Evolutionary conservation across 2,113 vertebrate species (phyloP), one percentile per base, ranked within the genome.

Genomic region (Carassius gibelio): DNA sequence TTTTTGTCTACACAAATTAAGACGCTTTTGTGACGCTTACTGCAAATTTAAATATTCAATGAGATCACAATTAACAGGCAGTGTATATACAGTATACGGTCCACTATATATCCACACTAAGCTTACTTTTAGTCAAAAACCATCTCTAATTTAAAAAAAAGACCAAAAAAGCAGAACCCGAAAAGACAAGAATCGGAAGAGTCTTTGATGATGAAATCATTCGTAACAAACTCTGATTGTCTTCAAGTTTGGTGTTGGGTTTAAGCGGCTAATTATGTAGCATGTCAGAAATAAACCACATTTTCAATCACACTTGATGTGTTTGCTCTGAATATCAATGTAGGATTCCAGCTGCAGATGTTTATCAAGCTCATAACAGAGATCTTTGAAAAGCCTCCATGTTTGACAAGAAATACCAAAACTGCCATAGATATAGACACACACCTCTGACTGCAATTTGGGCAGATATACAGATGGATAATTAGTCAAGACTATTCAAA

Each of bases 241-340:
- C 71, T 15, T 50, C 71, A 48, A 75, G 5, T 34, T 76, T 76
- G 45, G 48, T 52, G 26, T 76, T 21, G 23, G 45, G 48, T 55
- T 76, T 76, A 10, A 76, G 48, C 2, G 11, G 26, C 42, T 48
- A 3, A 50, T 26, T 23, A 2, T 23, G 13, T 26, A 48, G 42
- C 71, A 50, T 76, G n/a, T 76, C 15, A 30, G 7, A 76, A 76
- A 17, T 50, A 9, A 50, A 19, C 23, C 75, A 76, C 75, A 19
- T 52, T 55, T 76, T 55, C 48, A 76, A 76, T 76, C 75, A 76
- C 74, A 76, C 26, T 19, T 11, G 50, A 76, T 76, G 75, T 55
- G 26, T 76, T 76, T 30, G 75, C 15, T 76, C 52, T 76, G 74
- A 48, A 76, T 76, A 19, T 55, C 34, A 45, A 74, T 48, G 38